These are phyloP conservation scores for Mus caroli DNA, from an alignment of 2,797 vertebrate species.

Conservation along the genomic window DNA sequence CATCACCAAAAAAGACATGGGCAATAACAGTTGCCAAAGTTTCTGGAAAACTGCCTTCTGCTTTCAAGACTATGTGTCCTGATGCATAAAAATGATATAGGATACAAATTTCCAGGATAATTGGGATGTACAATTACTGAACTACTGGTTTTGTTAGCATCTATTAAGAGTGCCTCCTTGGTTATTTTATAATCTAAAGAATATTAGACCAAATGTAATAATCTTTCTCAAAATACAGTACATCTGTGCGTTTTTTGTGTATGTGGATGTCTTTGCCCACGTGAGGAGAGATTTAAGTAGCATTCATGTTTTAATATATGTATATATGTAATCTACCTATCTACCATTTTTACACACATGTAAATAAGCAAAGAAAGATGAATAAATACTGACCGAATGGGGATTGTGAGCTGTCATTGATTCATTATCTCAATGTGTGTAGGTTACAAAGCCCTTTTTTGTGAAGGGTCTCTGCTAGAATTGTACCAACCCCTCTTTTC, in stretches of 20 bases:
- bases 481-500: neutral
- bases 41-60: neutral
- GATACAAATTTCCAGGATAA: neutral
- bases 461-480: neutral
- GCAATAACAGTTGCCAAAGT: neutral
- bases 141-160: neutral
- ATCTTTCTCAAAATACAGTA: neutral
- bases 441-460: neutral
- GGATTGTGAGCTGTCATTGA: neutral
- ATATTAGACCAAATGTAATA: neutral
- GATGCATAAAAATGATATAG: neutral
- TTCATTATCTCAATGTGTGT: neutral
- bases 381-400: neutral
- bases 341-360: neutral
- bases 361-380: neutral
- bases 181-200: neutral
- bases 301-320: neutral
- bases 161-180: neutral
- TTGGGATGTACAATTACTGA: constrained; percentile 16
- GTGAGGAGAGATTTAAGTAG: neutral
- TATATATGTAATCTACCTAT: neutral
- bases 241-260: neutral
- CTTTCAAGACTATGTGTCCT: neutral
- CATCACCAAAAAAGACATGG: neutral
- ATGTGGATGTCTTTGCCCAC: neutral